phyloP scores from a whole-genome alignment of 2,888 invertebrate species.

The Athalia circularis region DNA sequence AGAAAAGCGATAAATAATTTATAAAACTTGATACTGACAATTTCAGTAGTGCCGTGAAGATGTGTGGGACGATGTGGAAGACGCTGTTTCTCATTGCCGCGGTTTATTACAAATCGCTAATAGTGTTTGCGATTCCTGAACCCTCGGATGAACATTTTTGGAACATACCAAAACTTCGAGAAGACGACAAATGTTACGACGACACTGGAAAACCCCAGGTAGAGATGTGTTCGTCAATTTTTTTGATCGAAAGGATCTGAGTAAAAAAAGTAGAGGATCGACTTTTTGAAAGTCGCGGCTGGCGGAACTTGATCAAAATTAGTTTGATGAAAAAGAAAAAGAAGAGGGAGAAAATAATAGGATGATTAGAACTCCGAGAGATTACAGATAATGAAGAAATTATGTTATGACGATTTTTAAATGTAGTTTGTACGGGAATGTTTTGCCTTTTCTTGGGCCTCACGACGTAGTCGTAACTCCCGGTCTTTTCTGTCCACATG shows the following conservation, averaged over 20 bases:
- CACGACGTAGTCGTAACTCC: slow-evolving; percentile 15
- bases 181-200: slow-evolving; percentile 71
- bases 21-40: slow-evolving; percentile 23
- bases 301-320: no score
- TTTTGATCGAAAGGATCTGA: not conserved
- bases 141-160: slow-evolving; percentile 64
- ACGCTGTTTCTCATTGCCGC: slow-evolving; percentile 49
- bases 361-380: not conserved
- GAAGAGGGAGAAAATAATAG: not conserved
- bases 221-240: not conserved
- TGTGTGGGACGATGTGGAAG: slow-evolving; percentile 42
- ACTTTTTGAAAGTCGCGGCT: not conserved
- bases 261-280: not conserved
- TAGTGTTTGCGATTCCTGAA: slow-evolving; percentile 65
- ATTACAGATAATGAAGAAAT: slow-evolving; percentile 31
- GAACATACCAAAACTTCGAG: slow-evolving; percentile 60
- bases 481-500: slow-evolving; percentile 31
- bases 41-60: slow-evolving; percentile 38
- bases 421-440: slow-evolving; percentile 30
- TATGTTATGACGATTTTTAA: not conserved
- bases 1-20: not conserved
- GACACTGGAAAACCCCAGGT: slow-evolving; percentile 67
- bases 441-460: not conserved
- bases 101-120: slow-evolving; percentile 21
- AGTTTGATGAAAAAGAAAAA: not conserved